These are phyloP conservation scores for Casuarius casuarius DNA, from an alignment of 2,113 vertebrate genomes.

Conservation along the genomic window DNA sequence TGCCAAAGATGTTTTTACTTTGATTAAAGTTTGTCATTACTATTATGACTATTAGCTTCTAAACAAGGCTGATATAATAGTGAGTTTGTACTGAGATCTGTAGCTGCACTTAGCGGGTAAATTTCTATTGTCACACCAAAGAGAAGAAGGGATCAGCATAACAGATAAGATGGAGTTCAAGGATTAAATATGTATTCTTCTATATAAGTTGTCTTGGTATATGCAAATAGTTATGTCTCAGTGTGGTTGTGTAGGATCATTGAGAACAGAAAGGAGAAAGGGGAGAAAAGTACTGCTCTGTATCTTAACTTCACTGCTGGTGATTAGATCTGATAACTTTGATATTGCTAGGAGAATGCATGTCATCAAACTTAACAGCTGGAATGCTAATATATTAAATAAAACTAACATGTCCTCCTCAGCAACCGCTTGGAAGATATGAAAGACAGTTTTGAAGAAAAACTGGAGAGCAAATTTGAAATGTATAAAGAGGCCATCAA, in stretches of 20 bases:
- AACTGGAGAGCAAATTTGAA: slow-evolving; percentile 88
- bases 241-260: not conserved
- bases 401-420: not conserved
- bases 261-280: not conserved
- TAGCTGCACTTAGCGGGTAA: not conserved
- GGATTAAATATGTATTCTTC: not conserved
- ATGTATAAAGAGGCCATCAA: slow-evolving; percentile 92
- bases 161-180: not conserved
- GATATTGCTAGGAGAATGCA: not conserved
- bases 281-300: not conserved
- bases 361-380: not conserved
- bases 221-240: not conserved
- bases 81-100: not conserved
- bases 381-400: not conserved
- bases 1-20: not conserved
- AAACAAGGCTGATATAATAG: too few relatives aligned
- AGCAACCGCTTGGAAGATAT: slow-evolving; percentile 86
- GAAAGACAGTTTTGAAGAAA: slow-evolving; percentile 88
- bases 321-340: not conserved
- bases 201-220: not conserved
- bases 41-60: not conserved
- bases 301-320: not conserved
- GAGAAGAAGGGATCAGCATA: not conserved
- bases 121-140: not conserved
- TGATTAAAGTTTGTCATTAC: not conserved